Percentiles rank a stretch among this genome's conserved stretches.
Evolutionary conservation across 1,140 invertebrate genomes (phyloP).

Genomic region (Drosophila orosa): DNA sequence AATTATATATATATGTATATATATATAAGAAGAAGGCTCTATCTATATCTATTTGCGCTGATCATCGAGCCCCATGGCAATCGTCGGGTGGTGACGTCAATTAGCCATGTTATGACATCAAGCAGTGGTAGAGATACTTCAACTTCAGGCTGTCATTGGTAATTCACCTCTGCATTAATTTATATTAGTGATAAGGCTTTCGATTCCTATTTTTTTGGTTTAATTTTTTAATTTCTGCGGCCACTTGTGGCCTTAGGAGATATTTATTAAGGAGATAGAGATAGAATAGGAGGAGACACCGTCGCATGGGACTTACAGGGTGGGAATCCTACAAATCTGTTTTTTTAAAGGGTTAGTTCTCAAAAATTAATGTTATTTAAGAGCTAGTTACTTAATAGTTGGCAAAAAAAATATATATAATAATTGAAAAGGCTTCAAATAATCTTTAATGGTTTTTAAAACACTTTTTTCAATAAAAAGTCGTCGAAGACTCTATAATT

Average conservation of each 20-base stretch:
- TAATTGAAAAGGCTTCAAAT: no score
- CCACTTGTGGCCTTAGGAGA: slow-evolving; percentile 18
- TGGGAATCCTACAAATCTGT: slow-evolving; percentile 1
- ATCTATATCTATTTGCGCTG: slow-evolving; percentile 19
- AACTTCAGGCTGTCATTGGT: slow-evolving; percentile 43
- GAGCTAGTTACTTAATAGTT: no score
- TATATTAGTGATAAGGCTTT: slow-evolving; percentile 64
- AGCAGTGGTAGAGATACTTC: slow-evolving; percentile 39
- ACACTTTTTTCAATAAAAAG: no score
- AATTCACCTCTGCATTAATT: slow-evolving; percentile 54
- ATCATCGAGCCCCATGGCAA: slow-evolving; percentile 11
- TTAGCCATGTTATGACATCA: slow-evolving; percentile 64
- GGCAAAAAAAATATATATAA: no score
- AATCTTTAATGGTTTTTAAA: no score
- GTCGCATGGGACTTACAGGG: not conserved
- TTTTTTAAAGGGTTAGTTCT: no score
- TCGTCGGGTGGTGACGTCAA: slow-evolving; percentile 63
- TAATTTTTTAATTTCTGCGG: slow-evolving; percentile 38
- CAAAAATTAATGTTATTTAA: no score
- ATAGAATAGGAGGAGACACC: not conserved
- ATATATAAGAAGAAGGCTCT: not conserved
- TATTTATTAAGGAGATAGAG: slow-evolving; percentile 27
- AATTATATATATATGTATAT: not conserved
- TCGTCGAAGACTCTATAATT: not conserved
- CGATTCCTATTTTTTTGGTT: not conserved